Base-by-base conservation (phyloP, 1,140 invertebrate genomes). In the Marisa cornuarietis region DNA sequence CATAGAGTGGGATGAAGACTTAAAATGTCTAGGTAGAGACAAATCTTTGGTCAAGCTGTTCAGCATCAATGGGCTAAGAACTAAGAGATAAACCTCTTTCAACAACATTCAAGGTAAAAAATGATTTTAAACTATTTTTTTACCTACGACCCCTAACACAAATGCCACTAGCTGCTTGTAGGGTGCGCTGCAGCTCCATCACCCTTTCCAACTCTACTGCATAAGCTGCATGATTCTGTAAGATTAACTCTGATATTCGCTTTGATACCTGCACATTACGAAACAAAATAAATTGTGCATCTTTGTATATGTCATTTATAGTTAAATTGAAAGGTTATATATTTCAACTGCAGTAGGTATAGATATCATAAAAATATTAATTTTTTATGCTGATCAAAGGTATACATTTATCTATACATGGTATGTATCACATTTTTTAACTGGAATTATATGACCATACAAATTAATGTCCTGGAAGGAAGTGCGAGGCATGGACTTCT, bases 241-340 rank as follows among this genome's bases (percentile, higher is more conserved):
- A 92, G 84, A 98, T 98, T 24, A 98, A 92, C 83, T 97, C 95
- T 0, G 97, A 93, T 0, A 98, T 95, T 91, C 97, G 96, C 83
- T 96, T 96, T 0, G 96, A 97, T 58, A 91, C 90, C 91, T 91
- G 80, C 18, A 42, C 31, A 42, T 42, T 42, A 42, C 31, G 6
- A 68, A 22, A 22, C 83, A 18, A 63, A 24, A 22, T 74, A 24
- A 24, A 52, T 26, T 63, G 0, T 52, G 58, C 22, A 31, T 14
- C 24, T 51, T 61, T 26, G 66, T 26, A 26, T 63, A 20, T 76
- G 13, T 68, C 42, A 31, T n/a, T 14, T 42, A 71, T 18, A 74
- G 54, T 69, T 79, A n/a, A 78, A 31, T 14, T 49, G 7, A 13
- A 74, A 26, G 0, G 20, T 31, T 31, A 66, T 10, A 66, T 10